A percentile compares a stretch with the other conserved stretches of the same genome.
Evolutionary conservation across 2,113 vertebrate species (phyloP).

Genomic region (Cygnus buccinator): DNA sequence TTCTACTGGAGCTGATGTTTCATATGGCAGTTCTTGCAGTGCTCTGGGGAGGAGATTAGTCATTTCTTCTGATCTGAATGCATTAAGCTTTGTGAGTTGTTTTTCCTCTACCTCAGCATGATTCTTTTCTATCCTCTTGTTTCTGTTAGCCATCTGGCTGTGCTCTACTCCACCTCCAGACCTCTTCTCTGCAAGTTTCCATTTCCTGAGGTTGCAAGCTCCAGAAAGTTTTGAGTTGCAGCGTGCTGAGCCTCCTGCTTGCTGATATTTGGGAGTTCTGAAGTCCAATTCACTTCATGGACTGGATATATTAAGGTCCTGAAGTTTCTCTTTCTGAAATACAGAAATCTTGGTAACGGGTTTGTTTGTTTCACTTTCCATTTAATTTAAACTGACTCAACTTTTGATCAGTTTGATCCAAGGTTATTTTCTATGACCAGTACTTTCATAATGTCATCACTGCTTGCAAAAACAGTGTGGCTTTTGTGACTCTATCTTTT

Average conservation of each 20-base stretch:
- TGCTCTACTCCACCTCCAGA: background rate
- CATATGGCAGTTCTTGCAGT: background rate
- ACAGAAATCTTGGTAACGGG: background rate
- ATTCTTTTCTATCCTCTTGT: conserved; percentile 1
- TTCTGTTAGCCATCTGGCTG: conserved; percentile 23
- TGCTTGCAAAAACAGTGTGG: background rate
- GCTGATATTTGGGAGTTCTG: background rate
- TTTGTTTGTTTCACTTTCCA: conserved; percentile 17
- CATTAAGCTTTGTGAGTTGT: background rate
- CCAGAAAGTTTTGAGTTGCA: conserved; percentile 1
- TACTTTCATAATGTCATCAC: background rate
- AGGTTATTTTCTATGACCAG: background rate
- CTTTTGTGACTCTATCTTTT: conserved; percentile 18
- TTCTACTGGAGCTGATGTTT: background rate
- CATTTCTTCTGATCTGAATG: conserved; percentile 28
- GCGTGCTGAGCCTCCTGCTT: background rate
- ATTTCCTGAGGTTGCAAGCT: conserved; percentile 23
- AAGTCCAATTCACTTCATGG: background rate
- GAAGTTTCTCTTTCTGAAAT: background rate
- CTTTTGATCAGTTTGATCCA: background rate
- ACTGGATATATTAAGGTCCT: background rate
- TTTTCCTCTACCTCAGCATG: conserved; percentile 57
- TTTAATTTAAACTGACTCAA: background rate
- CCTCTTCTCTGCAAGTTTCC: conserved; percentile 32
- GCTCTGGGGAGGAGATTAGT: conserved; percentile 36